phyloP scores from a whole-genome alignment of 2,113 vertebrate species.

The Vidua chalybeata region DNA sequence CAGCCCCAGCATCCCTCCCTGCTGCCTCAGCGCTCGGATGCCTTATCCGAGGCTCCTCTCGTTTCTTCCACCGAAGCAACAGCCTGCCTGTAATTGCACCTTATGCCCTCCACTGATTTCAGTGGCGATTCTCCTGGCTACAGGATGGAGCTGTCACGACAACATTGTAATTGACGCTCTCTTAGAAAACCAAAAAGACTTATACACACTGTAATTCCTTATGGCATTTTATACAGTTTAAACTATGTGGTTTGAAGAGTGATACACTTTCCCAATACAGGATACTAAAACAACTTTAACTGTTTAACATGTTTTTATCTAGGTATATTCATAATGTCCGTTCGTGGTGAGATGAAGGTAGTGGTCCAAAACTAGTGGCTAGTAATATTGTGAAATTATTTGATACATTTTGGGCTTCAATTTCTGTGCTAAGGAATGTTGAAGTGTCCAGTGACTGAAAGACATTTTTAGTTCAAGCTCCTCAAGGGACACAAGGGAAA shows the following conservation, averaged over 20 bases:
- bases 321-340: neutral
- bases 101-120: rapidly evolving
- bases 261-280: neutral
- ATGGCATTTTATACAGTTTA: neutral
- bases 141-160: neutral
- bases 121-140: neutral
- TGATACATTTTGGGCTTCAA: neutral
- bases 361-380: neutral
- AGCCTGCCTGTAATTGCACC: neutral
- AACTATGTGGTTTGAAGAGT: neutral
- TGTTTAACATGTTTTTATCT: neutral
- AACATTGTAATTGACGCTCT: neutral
- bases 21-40: rapidly evolving
- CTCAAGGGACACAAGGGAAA: neutral
- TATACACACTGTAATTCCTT: rapidly evolving
- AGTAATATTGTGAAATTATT: neutral
- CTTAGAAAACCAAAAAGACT: neutral
- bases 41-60: rapidly evolving
- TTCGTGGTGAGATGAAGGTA: neutral
- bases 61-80: neutral
- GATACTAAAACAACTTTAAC: neutral
- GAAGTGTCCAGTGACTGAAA: neutral
- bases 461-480: neutral
- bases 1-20: neutral
- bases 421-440: neutral